Conservation (phyloP, 2,797 vertebrate species). For the Knipowitschia caucasica region DNA sequence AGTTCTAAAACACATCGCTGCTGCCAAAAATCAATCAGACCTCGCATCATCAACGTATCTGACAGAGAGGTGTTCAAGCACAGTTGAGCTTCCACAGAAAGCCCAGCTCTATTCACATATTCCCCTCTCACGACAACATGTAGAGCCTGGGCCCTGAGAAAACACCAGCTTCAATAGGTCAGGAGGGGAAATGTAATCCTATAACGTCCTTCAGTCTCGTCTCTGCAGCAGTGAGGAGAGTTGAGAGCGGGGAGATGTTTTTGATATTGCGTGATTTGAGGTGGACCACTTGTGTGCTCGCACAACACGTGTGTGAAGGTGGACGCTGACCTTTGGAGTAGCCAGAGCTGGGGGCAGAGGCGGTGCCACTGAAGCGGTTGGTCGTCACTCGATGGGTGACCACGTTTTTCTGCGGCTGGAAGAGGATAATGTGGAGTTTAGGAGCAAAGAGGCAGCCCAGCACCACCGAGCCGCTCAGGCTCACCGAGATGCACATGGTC, state of each 20-base stretch:
- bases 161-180: too few relatives aligned
- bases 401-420: constrained; percentile 98
- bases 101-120: too few relatives aligned
- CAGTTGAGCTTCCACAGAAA: too few relatives aligned
- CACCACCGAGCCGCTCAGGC: constrained; percentile 95
- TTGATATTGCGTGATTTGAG: background rate
- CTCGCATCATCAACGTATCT: too few relatives aligned
- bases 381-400: constrained; percentile 86
- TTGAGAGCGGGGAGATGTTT: constrained; percentile 1
- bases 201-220: too few relatives aligned
- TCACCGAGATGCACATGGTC: constrained; percentile 98
- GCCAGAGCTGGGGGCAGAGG: constrained; percentile 78
- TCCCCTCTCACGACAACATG: too few relatives aligned
- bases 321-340: constrained; percentile 81
- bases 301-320: background rate
- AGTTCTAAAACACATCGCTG: too few relatives aligned
- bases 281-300: background rate
- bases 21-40: too few relatives aligned
- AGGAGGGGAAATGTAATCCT: too few relatives aligned
- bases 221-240: too few relatives aligned
- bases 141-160: too few relatives aligned
- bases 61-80: too few relatives aligned
- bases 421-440: constrained; percentile 96
- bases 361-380: constrained; percentile 85
- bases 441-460: constrained; percentile 97